These are phyloP conservation scores for Drosophila rubida DNA, from an alignment of 2,888 invertebrate species.

Conservation along the genomic window DNA sequence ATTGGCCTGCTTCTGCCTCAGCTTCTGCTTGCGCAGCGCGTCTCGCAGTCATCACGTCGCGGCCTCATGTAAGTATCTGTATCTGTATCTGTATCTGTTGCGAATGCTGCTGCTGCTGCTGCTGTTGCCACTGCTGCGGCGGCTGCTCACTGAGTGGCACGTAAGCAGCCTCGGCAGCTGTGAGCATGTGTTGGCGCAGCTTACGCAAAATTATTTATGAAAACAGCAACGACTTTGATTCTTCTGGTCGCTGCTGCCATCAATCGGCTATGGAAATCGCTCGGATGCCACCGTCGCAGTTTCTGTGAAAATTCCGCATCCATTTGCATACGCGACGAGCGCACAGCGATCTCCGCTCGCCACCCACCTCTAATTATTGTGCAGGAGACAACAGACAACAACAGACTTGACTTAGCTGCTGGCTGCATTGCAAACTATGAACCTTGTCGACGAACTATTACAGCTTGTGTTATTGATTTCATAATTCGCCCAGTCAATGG, in stretches of 20 bases:
- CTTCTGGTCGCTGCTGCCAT: slow-evolving; percentile 40
- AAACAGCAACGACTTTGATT: slow-evolving; percentile 66
- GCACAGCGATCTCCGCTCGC: not conserved
- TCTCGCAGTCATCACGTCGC: slow-evolving; percentile 3
- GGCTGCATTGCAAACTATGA: slow-evolving; percentile 55
- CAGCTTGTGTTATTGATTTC: slow-evolving; percentile 67
- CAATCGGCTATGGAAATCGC: slow-evolving; percentile 63
- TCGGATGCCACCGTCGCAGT: slow-evolving; percentile 19
- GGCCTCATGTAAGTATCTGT: slow-evolving; percentile 30
- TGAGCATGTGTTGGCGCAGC: slow-evolving; percentile 63
- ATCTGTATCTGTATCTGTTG: slow-evolving; percentile 37
- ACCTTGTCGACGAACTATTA: slow-evolving; percentile 55
- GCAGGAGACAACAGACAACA: not conserved
- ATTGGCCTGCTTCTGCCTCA: slow-evolving; percentile 66
- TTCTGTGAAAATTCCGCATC: slow-evolving; percentile 67
- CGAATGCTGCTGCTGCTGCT: slow-evolving; percentile 15
- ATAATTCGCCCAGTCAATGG: slow-evolving; percentile 72
- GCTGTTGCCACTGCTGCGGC: slow-evolving; percentile 31
- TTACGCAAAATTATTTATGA: slow-evolving; percentile 80
- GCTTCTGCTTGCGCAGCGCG: slow-evolving; percentile 47
- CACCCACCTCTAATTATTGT: slow-evolving; percentile 41
- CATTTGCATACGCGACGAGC: slow-evolving; percentile 68
- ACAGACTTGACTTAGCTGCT: slow-evolving; percentile 8
- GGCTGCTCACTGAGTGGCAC: slow-evolving; percentile 58
- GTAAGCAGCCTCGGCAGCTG: slow-evolving; percentile 72